Base-by-base conservation (phyloP, 2,888 invertebrate species). In the Cheilosia vulpina region DNA sequence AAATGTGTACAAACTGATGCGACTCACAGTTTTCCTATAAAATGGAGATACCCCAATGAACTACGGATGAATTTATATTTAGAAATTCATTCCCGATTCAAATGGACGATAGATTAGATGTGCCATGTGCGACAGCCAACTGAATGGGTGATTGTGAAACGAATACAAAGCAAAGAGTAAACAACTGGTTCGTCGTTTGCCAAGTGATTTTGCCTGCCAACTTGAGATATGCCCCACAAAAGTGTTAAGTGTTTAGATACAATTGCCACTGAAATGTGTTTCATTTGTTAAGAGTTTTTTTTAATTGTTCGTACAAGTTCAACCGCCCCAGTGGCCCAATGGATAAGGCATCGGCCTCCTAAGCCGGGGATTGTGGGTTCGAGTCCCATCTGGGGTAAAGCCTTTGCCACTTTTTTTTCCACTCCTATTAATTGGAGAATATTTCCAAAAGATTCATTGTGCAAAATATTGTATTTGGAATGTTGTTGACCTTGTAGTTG, bases 281-380 rank as follows among this genome's bases (percentile, higher is more conserved):
- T 43, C 47, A 68, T 57, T 19, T 45, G 72, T 68, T 78, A 66
- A 66, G 78, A 41, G 68, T 82, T 71, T 82, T 82, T 82, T 81
- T 38, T 19, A 38, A 27, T 5, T 63, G 19, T n/a, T 6, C 13
- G 15, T 13, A 19, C 19, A 7, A 2, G 53, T 19, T 31, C 38
- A 76, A 82, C 50, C 69, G 89, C 89, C 89, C 89, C 89, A 89
- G 89, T 89, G 88, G 89, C 89, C 89, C 88, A 89, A 89, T 89
- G 89, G 89, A 89, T 89, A 89, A 88, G 89, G 89, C 89, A 88
- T 88, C 89, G 89, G 89, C 89, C 89, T 89, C 89, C 89, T 89
- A 89, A 89, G 89, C 89, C 89, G 89, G 88, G 88, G 89, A 89
- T 89, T 89, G 89, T 89, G 89, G 89, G 89, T 89, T 89, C 89